phyloP scores from a whole-genome alignment of 1,140 invertebrate species.

The Ostrea denselamellosa region DNA sequence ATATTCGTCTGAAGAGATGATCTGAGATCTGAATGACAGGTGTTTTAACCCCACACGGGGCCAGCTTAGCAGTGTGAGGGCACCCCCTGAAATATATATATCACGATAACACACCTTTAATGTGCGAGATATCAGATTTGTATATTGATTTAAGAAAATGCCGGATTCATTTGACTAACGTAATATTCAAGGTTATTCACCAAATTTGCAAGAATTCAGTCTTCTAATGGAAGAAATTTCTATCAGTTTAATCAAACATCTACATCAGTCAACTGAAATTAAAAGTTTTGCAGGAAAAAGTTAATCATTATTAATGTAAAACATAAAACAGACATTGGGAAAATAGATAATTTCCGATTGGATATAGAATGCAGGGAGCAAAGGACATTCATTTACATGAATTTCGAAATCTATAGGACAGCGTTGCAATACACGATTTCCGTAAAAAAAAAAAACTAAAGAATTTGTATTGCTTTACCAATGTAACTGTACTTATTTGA shows the following conservation, averaged over 20 bases:
- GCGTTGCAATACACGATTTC: background rate
- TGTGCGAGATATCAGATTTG: background rate
- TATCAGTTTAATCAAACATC: too few species aligned
- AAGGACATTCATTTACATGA: background rate
- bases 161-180: background rate
- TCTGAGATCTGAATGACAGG: slow-evolving; percentile 8
- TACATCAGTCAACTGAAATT: too few species aligned
- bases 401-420: background rate
- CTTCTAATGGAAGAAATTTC: too few species aligned
- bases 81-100: background rate
- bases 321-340: too few species aligned
- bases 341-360: too few species aligned
- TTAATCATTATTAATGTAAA: too few species aligned
- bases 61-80: background rate
- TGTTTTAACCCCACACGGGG: slow-evolving; percentile 15
- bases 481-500: background rate
- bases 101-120: background rate
- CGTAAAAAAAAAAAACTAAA: background rate
- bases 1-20: background rate
- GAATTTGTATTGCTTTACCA: background rate
- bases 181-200: background rate
- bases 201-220: background rate
- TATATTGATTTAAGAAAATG: background rate
- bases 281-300: too few species aligned
- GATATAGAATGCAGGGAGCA: too few species aligned